Conservation (phyloP, 2,888 invertebrate species). For the Trissoscelio sp. region DNA sequence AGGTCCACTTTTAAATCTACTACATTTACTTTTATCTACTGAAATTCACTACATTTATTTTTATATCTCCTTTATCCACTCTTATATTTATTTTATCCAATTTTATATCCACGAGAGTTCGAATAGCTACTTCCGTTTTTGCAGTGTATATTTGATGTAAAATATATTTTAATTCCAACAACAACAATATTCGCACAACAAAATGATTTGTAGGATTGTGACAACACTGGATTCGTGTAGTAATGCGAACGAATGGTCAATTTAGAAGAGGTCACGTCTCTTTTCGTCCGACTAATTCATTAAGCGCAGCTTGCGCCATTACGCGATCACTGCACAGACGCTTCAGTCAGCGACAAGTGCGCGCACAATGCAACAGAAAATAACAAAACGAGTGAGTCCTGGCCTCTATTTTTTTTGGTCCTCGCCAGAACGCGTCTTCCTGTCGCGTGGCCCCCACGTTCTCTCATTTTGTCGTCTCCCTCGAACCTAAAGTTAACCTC, state of each 20-base stretch:
- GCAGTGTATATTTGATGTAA: neutral
- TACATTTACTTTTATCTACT: too few species aligned
- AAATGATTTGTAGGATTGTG: conserved; percentile 34
- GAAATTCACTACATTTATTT: too few species aligned
- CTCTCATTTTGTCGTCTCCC: conserved; percentile 81
- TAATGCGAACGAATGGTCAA: conserved; percentile 38
- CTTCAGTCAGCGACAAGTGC: conserved; percentile 55
- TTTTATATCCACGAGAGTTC: too few species aligned
- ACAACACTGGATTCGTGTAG: conserved; percentile 36
- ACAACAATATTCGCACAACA: conserved; percentile 19
- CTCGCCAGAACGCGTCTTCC: conserved; percentile 78
- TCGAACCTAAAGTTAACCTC: conserved; percentile 80
- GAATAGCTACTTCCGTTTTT: too few species aligned
- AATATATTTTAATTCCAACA: conserved; percentile 5
- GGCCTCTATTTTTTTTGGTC: conserved; percentile 54
- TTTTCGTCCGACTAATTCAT: conserved; percentile 75
- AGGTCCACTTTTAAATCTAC: too few species aligned
- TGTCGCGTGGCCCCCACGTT: conserved; percentile 82
- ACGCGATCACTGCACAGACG: conserved; percentile 75
- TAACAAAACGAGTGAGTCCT: conserved; percentile 48
- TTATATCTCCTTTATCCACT: too few species aligned
- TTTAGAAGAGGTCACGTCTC: conserved; percentile 71
- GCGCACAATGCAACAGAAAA: conserved; percentile 54
- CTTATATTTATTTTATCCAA: too few species aligned
- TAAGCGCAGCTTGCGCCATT: conserved; percentile 77